phyloP scores from a whole-genome alignment of 2,797 vertebrate species.

The Margarornis squamiger region DNA sequence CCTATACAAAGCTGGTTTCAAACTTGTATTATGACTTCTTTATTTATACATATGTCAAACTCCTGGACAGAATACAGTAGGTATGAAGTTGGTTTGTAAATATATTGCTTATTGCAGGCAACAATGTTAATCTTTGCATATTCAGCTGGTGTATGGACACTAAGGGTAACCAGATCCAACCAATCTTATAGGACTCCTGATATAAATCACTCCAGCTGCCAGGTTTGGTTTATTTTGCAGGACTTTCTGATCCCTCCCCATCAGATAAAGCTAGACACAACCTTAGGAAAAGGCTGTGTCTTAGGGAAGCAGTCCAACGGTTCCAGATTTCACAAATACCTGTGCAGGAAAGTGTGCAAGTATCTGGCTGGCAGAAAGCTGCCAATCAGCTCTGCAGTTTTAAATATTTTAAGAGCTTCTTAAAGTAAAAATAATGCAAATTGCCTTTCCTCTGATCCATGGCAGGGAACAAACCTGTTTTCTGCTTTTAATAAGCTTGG shows the following conservation, averaged over 20 bases:
- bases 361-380: neutral
- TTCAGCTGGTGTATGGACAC: neutral
- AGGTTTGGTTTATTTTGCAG: neutral
- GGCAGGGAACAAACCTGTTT: neutral
- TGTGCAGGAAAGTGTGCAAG: neutral
- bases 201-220: neutral
- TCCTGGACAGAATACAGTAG: neutral
- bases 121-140: neutral
- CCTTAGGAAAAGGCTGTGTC: neutral
- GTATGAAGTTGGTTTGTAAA: neutral
- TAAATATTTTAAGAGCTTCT: slow-evolving; percentile 9
- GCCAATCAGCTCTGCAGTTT: slow-evolving; percentile 6
- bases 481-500: neutral
- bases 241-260: neutral
- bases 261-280: neutral
- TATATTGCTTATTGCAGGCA: neutral
- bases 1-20: neutral
- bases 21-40: neutral
- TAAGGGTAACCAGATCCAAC: neutral
- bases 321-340: slow-evolving; percentile 36
- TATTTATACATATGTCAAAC: neutral
- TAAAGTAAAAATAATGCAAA: slow-evolving; percentile 22
- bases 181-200: neutral
- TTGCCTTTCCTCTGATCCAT: neutral
- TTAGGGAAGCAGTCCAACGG: neutral